phyloP scores from a whole-genome alignment of 2,888 invertebrate genomes.

The Spodoptera picta region DNA sequence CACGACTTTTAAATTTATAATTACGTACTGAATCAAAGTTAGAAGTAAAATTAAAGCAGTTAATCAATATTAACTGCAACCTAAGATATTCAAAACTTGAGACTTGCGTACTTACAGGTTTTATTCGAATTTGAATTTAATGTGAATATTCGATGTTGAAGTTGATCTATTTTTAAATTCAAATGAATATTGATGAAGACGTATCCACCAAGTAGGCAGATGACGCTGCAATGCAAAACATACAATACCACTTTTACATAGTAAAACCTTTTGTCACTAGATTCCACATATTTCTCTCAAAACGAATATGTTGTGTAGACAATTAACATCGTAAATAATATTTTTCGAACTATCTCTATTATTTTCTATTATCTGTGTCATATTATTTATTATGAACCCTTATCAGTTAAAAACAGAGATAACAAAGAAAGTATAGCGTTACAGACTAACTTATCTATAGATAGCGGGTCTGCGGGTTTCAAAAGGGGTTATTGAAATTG shows the following conservation, averaged over 20 bases:
- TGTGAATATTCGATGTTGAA: too few species aligned
- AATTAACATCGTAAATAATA: too few species aligned
- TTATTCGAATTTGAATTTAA: too few species aligned
- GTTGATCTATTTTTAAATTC: too few species aligned
- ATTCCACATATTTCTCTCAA: too few species aligned
- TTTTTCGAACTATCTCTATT: background rate
- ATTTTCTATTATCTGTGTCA: background rate
- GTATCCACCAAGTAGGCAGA: too few species aligned
- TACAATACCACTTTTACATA: too few species aligned
- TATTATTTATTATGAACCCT: conserved; percentile 4
- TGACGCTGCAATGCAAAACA: too few species aligned
- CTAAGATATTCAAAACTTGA: conserved; percentile 1
- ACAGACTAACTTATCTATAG: conserved; percentile 14
- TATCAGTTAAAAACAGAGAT: conserved; percentile 23
- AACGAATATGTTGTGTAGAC: too few species aligned
- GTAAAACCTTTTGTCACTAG: too few species aligned
- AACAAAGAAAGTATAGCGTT: conserved; percentile 26
- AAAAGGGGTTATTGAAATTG: conserved; percentile 10
- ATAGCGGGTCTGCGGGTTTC: conserved; percentile 1
- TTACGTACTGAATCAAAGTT: conserved; percentile 2
- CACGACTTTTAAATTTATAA: conserved; percentile 14
- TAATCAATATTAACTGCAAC: too few species aligned
- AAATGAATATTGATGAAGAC: too few species aligned
- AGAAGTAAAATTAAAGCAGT: conserved; percentile 10
- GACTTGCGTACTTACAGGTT: background rate